Conservation (phyloP, 1,140 invertebrate genomes). For the Halyomorpha halys region DNA sequence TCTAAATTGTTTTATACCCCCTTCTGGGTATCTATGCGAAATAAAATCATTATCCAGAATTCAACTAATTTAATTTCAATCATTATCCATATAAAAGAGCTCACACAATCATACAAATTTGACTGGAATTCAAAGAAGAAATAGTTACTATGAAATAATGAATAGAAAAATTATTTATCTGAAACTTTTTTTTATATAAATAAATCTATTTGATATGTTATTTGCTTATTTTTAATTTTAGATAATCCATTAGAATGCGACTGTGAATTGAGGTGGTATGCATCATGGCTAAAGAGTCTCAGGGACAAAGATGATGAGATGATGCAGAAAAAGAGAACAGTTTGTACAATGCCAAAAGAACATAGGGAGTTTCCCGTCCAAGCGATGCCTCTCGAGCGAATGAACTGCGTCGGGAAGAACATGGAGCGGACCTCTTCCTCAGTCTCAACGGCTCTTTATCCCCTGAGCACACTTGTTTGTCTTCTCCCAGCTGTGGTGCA, state of each 20-base stretch:
- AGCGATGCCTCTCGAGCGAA: conserved; percentile 64
- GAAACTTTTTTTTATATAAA: too few relatives aligned
- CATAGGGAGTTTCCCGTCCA: conserved; percentile 70
- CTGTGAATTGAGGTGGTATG: conserved; percentile 75
- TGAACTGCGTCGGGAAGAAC: conserved; percentile 60
- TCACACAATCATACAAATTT: too few relatives aligned
- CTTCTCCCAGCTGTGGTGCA: neutral
- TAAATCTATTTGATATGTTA: neutral
- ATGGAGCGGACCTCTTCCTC: conserved; percentile 20
- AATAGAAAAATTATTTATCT: too few relatives aligned
- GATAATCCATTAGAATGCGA: conserved; percentile 81
- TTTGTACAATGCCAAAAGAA: conserved; percentile 30
- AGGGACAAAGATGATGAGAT: conserved; percentile 69
- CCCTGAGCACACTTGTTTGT: neutral
- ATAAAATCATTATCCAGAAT: too few relatives aligned
- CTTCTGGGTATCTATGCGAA: too few relatives aligned
- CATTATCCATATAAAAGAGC: too few relatives aligned
- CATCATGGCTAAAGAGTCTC: conserved; percentile 61
- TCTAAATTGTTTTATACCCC: too few relatives aligned
- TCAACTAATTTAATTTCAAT: too few relatives aligned
- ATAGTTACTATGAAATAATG: too few relatives aligned
- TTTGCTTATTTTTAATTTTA: conserved; percentile 36
- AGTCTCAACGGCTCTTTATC: neutral
- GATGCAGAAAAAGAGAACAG: conserved; percentile 72
- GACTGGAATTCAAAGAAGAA: too few relatives aligned